Evolutionary conservation across 2,888 invertebrate species (phyloP).

Genomic region (Ceriagrion tenellum): DNA sequence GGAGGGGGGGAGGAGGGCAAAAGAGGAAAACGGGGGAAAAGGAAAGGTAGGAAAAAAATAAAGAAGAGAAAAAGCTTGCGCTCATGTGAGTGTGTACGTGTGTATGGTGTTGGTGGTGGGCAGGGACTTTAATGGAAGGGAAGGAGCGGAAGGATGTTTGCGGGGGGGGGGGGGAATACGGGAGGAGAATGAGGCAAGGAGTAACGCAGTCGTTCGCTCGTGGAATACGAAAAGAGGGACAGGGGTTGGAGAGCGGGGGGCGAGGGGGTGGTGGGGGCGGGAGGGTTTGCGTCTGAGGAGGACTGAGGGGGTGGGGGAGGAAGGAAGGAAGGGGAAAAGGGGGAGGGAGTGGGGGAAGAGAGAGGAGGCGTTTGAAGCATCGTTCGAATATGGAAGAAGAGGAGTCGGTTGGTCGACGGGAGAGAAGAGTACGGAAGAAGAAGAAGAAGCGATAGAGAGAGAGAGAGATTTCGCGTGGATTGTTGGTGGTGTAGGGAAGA

Average conservation of each 20-base stretch:
- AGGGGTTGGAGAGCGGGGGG: neutral
- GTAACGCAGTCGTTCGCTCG: conserved; percentile 35
- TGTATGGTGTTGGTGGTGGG: neutral
- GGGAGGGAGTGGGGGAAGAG: neutral
- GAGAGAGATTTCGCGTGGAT: neutral
- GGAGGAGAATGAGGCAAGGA: conserved; percentile 11
- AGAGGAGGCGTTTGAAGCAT: conserved; percentile 25
- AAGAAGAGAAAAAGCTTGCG: neutral
- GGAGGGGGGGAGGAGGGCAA: neutral
- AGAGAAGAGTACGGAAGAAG: neutral
- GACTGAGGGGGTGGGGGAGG: neutral
- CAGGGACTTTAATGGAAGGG: neutral
- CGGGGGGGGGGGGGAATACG: neutral
- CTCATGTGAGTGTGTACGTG: too few species aligned
- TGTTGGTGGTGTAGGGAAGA: neutral
- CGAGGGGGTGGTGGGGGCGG: neutral
- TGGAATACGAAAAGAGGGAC: conserved; percentile 57
- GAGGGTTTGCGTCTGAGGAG: too few species aligned
- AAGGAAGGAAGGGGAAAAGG: neutral
- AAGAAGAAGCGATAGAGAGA: neutral
- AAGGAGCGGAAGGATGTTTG: too few species aligned
- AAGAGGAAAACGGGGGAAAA: neutral
- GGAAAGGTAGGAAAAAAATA: conserved; percentile 5
- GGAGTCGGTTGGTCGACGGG: conserved; percentile 28
- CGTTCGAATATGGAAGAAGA: conserved; percentile 63